Conservation (phyloP, 2,113 vertebrate genomes). For the Zootoca vivipara region DNA sequence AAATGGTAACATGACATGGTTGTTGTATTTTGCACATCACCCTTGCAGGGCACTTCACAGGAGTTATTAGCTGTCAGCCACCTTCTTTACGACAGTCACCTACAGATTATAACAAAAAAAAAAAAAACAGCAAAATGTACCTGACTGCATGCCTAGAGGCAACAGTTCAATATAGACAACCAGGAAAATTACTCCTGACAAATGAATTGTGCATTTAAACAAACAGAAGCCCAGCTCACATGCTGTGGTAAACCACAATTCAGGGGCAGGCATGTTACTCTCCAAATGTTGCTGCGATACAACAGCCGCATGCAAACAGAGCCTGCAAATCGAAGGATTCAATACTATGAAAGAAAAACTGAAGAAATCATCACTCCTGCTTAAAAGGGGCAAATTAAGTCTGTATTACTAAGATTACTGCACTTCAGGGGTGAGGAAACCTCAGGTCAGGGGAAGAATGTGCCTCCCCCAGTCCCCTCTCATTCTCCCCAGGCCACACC, state of each 20-base stretch:
- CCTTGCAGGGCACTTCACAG: not conserved
- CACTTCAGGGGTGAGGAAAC: too few species aligned
- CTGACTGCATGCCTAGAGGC: not conserved
- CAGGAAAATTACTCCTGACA: not conserved
- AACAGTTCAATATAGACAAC: not conserved
- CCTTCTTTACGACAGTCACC: too few species aligned
- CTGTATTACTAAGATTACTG: not conserved
- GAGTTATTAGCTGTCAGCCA: not conserved
- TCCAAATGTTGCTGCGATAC: too few species aligned
- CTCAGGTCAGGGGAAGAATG: too few species aligned
- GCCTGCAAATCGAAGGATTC: not conserved
- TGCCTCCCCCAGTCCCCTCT: too few species aligned
- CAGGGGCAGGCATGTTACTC: too few species aligned
- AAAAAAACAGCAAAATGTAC: not conserved
- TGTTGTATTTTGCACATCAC: not conserved
- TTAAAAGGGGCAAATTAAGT: not conserved
- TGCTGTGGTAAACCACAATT: too few species aligned
- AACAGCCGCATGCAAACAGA: too few species aligned
- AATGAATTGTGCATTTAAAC: not conserved
- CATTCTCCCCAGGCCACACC: too few species aligned
- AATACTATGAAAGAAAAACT: not conserved
- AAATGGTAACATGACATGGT: not conserved
- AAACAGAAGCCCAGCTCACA: too few species aligned
- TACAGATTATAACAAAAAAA: not conserved
- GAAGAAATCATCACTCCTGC: not conserved